These are phyloP conservation scores for Athrips mouffetella DNA, from an alignment of 2,888 invertebrate genomes.

Conservation along the genomic window DNA sequence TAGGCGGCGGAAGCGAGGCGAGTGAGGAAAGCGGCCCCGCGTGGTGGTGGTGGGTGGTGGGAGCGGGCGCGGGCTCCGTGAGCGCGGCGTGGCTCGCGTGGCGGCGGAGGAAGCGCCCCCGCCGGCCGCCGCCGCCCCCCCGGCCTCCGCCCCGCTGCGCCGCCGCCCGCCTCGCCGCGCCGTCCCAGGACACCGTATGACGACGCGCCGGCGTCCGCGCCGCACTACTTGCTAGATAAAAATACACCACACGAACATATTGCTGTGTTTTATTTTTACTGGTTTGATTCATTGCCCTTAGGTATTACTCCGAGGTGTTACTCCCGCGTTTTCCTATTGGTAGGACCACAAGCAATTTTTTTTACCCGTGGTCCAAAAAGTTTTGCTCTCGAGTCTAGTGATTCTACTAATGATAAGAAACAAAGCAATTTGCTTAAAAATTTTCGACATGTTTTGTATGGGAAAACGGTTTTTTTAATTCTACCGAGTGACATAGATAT, in stretches of 20 bases:
- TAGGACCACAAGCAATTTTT: too few relatives aligned
- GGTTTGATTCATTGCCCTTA: background rate
- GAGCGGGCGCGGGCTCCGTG: conserved; percentile 32
- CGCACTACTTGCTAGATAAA: conserved; percentile 41
- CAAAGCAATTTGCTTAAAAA: too few relatives aligned
- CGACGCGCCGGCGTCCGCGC: conserved; percentile 43
- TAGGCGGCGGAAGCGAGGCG: conserved; percentile 37
- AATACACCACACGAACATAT: conserved; percentile 65
- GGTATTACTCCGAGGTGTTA: background rate
- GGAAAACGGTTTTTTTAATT: too few relatives aligned
- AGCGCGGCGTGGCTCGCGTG: conserved; percentile 39
- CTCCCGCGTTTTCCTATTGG: too few relatives aligned
- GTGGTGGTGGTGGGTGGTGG: conserved; percentile 42
- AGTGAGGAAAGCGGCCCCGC: conserved; percentile 27
- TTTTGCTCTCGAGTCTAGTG: too few relatives aligned
- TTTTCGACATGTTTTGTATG: too few relatives aligned
- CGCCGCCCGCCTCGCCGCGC: conserved; percentile 58
- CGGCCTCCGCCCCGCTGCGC: conserved; percentile 66
- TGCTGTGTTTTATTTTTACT: background rate
- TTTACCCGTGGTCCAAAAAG: too few relatives aligned
- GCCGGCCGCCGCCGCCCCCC: conserved; percentile 47
- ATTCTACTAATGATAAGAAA: too few relatives aligned
- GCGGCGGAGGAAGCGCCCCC: conserved; percentile 34
- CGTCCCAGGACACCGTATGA: conserved; percentile 66
- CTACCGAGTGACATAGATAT: too few relatives aligned